Evolutionary conservation across 2,888 invertebrate species (phyloP).

Genomic region (Hesperia comma): DNA sequence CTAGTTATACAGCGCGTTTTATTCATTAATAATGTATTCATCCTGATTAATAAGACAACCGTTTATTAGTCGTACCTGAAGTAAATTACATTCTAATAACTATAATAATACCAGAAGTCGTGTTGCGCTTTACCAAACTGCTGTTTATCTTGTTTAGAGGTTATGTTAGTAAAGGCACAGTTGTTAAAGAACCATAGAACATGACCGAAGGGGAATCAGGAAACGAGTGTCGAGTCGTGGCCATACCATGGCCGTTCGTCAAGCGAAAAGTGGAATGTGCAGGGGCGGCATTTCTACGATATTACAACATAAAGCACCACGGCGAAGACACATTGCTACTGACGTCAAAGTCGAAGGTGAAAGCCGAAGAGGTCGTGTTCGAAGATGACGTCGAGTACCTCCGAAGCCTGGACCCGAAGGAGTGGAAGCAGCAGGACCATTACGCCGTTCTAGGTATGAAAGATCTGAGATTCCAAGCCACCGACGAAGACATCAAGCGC

Average conservation of each 20-base stretch:
- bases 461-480: constrained; percentile 91
- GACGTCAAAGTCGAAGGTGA: constrained; percentile 71
- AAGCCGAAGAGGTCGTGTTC: constrained; percentile 73
- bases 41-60: constrained; percentile 27
- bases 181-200: constrained; percentile 60
- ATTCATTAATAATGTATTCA: constrained; percentile 49
- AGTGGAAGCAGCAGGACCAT: constrained; percentile 99
- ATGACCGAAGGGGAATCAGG: constrained; percentile 71
- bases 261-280: constrained; percentile 80
- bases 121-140: constrained; percentile 12
- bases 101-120: constrained; percentile 11
- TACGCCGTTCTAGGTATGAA: constrained; percentile 97
- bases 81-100: constrained; percentile 21
- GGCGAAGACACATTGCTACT: constrained; percentile 74
- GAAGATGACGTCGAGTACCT: constrained; percentile 92
- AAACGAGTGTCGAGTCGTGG: constrained; percentile 61
- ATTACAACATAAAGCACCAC: constrained; percentile 78
- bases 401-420: constrained; percentile 95
- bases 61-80: constrained; percentile 27
- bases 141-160: constrained; percentile 59
- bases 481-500: constrained; percentile 96
- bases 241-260: constrained; percentile 63
- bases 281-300: constrained; percentile 77
- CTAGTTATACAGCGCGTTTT: constrained; percentile 59
- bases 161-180: constrained; percentile 75